Percentiles rank a stretch among this genome's conserved stretches.
Conservation (phyloP, 2,888 invertebrate species). For the Scaptomyza cyrtandrae region DNA sequence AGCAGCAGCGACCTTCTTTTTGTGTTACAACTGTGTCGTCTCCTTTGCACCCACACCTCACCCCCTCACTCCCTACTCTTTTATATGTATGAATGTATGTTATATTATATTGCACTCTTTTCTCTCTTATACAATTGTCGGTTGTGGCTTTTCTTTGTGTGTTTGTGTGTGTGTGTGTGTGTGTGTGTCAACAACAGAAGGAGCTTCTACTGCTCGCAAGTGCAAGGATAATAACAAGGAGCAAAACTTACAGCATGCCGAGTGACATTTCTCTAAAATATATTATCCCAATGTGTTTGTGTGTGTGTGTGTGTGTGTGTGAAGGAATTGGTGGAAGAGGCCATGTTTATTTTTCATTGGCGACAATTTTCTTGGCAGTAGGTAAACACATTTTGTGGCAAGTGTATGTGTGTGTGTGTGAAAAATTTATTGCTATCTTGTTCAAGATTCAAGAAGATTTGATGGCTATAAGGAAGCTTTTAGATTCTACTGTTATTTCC, state of each 20-base stretch:
- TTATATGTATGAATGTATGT: slow-evolving; percentile 14
- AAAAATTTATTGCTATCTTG: not conserved
- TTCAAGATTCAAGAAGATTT: not conserved
- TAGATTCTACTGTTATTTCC: not conserved
- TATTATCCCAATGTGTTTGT: slow-evolving; percentile 24
- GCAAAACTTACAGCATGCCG: slow-evolving; percentile 29
- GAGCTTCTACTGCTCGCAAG: slow-evolving; percentile 17
- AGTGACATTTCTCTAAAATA: slow-evolving; percentile 34
- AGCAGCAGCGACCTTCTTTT: slow-evolving; percentile 30
- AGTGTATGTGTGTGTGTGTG: not conserved
- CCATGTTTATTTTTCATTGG: slow-evolving; percentile 26
- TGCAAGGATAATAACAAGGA: slow-evolving; percentile 55
- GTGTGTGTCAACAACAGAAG: slow-evolving; percentile 46
- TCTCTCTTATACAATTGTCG: slow-evolving; percentile 46
- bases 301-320: not conserved
- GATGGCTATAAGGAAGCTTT: not conserved
- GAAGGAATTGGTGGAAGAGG: slow-evolving; percentile 6
- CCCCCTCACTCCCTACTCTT: not conserved
- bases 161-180: not conserved
- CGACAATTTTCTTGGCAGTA: slow-evolving; percentile 19
- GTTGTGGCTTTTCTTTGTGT: slow-evolving; percentile 24
- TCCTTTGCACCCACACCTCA: not conserved
- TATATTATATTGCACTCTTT: slow-evolving; percentile 38
- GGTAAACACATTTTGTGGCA: slow-evolving; percentile 2
- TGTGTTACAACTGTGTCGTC: slow-evolving; percentile 8